Evolutionary conservation across 2,888 invertebrate genomes (phyloP).

Genomic region (Ormyrus thymus): DNA sequence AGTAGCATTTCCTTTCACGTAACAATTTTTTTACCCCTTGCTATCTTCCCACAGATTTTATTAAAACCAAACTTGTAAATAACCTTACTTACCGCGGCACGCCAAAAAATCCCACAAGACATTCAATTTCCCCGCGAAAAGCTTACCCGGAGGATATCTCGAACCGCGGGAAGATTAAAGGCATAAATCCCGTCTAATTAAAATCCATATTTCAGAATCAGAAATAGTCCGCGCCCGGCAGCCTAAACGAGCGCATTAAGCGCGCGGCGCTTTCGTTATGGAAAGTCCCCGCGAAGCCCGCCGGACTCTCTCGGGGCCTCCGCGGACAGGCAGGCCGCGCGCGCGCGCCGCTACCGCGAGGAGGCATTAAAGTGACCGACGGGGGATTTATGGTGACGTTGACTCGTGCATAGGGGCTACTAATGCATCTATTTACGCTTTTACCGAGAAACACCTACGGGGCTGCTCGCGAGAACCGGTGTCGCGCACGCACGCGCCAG

Average conservation of each 20-base stretch:
- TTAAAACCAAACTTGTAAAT: no score
- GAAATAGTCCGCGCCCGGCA: background rate
- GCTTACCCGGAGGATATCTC: no score
- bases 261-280: constrained; percentile 35
- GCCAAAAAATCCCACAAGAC: no score
- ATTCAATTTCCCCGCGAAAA: no score
- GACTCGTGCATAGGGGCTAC: constrained; percentile 37
- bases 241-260: background rate
- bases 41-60: no score
- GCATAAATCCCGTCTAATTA: no score
- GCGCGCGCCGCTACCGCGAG: no score
- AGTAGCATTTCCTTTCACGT: no score
- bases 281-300: constrained; percentile 17
- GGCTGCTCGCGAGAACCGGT: background rate
- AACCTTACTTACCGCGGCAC: no score
- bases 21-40: no score
- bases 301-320: constrained; percentile 10
- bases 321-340: no score
- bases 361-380: constrained; percentile 44
- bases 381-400: constrained; percentile 51
- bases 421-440: constrained; percentile 53
- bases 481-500: background rate
- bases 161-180: no score
- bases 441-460: constrained; percentile 32
- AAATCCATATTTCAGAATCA: background rate